Evolutionary conservation across 1,140 invertebrate genomes (phyloP).

Genomic region (Lerema accius): DNA sequence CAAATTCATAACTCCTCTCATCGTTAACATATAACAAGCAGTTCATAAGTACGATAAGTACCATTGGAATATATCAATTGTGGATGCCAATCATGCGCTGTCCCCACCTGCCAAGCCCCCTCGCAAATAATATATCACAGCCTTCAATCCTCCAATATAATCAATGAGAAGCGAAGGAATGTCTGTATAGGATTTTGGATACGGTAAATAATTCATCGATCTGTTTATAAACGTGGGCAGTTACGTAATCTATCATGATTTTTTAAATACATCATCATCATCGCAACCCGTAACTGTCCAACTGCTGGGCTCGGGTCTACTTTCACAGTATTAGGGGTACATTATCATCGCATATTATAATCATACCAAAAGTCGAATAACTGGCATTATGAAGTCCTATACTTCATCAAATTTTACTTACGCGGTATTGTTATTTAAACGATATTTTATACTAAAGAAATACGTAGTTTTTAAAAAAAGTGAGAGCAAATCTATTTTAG

Average conservation of each 20-base stretch:
- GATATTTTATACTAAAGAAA: too few species aligned
- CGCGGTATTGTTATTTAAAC: too few species aligned
- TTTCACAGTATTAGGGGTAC: too few species aligned
- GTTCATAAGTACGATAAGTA: conserved; percentile 9
- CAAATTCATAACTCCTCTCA: not conserved
- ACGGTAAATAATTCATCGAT: not conserved
- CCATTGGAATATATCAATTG: conserved; percentile 20
- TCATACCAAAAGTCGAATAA: too few species aligned
- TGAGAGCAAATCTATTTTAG: not conserved
- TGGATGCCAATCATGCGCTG: conserved; percentile 49
- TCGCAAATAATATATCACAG: conserved; percentile 62
- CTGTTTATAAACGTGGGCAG: not conserved
- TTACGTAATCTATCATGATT: too few species aligned
- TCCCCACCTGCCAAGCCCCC: conserved; percentile 43
- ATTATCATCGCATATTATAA: too few species aligned
- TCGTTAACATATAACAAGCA: conserved; percentile 3
- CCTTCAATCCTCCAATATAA: conserved; percentile 50
- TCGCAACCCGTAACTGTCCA: too few species aligned
- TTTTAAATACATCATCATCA: too few species aligned
- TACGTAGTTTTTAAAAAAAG: not conserved
- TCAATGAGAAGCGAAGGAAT: conserved; percentile 12
- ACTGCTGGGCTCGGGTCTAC: too few species aligned
- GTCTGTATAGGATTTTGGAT: conserved; percentile 8
- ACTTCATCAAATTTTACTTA: too few species aligned
- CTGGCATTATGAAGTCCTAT: too few species aligned